These are phyloP conservation scores for Tauraco erythrolophus DNA, from an alignment of 2,113 vertebrate species.

Conservation along the genomic window DNA sequence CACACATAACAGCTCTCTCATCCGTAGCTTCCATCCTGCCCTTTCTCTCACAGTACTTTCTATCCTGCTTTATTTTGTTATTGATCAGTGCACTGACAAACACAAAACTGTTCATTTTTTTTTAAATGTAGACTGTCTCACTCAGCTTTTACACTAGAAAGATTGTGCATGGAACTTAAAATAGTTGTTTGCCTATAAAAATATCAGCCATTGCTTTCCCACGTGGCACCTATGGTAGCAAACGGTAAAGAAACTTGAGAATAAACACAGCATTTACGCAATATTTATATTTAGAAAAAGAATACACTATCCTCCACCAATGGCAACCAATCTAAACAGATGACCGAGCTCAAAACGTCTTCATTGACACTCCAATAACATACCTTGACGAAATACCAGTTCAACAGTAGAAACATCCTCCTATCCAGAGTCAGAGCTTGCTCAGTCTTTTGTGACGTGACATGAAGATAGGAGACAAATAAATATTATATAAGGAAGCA, in stretches of 20 bases:
- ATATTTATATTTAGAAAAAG: background rate
- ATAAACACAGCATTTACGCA: background rate
- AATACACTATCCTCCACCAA: background rate
- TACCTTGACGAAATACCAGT: background rate
- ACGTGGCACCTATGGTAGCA: background rate
- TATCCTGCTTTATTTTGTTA: background rate
- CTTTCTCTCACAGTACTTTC: background rate
- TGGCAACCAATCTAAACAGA: background rate
- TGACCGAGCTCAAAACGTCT: background rate
- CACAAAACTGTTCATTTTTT: background rate
- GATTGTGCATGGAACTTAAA: background rate
- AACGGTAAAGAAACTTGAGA: background rate
- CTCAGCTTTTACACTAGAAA: background rate
- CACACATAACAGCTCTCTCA: background rate
- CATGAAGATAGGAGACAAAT: background rate
- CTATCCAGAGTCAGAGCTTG: background rate
- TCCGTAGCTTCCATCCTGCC: background rate
- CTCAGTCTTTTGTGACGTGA: background rate
- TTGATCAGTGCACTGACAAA: background rate
- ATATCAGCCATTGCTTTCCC: background rate
- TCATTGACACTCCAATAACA: background rate
- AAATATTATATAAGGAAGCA: background rate
- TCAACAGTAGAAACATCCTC: background rate
- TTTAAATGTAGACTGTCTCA: background rate
- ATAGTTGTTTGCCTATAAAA: background rate